Evolutionary conservation across 2,797 vertebrate species (phyloP), one percentile per base, ranked within the genome.

Genomic region (Coilia nasus): DNA sequence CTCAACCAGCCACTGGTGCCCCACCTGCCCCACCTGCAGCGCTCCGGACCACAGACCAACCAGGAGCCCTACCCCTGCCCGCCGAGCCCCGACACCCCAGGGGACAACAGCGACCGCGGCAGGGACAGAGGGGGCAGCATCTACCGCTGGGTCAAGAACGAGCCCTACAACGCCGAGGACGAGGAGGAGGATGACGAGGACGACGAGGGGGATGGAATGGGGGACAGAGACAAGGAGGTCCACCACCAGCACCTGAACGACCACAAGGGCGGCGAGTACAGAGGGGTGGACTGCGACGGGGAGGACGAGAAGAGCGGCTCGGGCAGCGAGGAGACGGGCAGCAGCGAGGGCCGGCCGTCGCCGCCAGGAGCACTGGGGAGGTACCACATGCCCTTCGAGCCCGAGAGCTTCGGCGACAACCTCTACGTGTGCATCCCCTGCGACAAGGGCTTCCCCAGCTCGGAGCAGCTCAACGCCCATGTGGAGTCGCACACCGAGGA

Each of bases 381-480:
- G 88, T 99, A 98, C 93, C 97, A 98, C 93, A 92, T 99, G 93
- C 96, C 96, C 0, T 99, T 98, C 0, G 98, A 99, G 91, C 98
- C 98, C 0, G 98, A 99, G 94, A 98, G 96, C 95, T 98, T 99
- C 71, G 98, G 98, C 0, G 98, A 99, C 96, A 99, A 99, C 94
- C 94, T 99, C 67, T 99, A 99, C 6, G 98, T 99, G 75, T 99
- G 98, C 94, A 99, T 99, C 91, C 98, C 98, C 11, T 99, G 98
- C 0, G 98, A 98, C 90, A 99, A 99, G 91, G 98, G 98, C 90
- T 99, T 99, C 89, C 98, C 98, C 17, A 99, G 97, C 94, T 99
- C 98, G 0, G 98, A 99, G 94, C 98, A 99, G 94, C 98, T 99
- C 90, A 99, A 99, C 2, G 98, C 98, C 28, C 98, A 99, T 1